Percentiles rank a stretch among this genome's conserved stretches.
Evolutionary conservation across 2,113 vertebrate species (phyloP).

Genomic region (Microtus montanus): DNA sequence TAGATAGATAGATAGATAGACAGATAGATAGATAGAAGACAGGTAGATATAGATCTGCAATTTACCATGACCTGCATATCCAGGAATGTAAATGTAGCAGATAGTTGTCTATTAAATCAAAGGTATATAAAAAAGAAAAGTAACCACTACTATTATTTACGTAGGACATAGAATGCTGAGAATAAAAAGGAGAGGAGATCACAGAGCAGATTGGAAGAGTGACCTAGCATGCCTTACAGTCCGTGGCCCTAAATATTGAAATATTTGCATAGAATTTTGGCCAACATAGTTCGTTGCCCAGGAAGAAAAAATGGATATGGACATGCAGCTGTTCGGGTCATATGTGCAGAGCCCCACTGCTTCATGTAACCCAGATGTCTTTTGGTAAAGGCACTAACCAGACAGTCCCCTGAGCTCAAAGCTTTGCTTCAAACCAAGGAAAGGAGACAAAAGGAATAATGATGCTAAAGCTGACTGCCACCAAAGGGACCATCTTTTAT

Average conservation of each 20-base stretch:
- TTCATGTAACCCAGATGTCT: not conserved
- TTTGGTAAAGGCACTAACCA: constrained; percentile 32
- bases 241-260: not conserved
- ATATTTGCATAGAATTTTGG: constrained; percentile 35
- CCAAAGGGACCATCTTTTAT: constrained; percentile 22
- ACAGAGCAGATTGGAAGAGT: constrained; percentile 39
- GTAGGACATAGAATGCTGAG: not conserved
- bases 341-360: not conserved
- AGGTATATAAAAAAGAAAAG: not conserved
- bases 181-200: not conserved
- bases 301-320: constrained; percentile 45
- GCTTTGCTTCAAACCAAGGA: constrained; percentile 16
- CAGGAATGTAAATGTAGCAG: not conserved
- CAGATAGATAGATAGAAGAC: not conserved
- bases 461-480: not conserved
- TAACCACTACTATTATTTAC: not conserved
- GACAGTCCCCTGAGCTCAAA: not conserved
- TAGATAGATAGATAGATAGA: not conserved
- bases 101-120: constrained; percentile 38
- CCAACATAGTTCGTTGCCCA: constrained; percentile 14
- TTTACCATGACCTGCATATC: not conserved
- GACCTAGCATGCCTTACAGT: not conserved
- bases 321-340: constrained; percentile 4
- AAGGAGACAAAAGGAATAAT: not conserved
- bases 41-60: not conserved